Conservation (phyloP, 2,113 vertebrate genomes). For the Cyphomyrus discorhynchus region DNA sequence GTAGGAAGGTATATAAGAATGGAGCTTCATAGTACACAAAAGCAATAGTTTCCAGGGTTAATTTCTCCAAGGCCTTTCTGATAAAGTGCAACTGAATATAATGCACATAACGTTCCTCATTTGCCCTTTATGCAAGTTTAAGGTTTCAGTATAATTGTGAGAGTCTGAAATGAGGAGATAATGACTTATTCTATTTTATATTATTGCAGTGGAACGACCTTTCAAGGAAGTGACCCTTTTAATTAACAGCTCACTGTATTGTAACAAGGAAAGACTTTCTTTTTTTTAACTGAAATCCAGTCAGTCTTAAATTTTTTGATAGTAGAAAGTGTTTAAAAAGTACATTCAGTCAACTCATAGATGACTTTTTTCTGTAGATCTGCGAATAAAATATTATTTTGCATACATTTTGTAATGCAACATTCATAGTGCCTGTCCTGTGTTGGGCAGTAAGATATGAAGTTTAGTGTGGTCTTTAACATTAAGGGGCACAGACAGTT, state of each 20-base stretch:
- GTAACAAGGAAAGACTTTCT: not conserved
- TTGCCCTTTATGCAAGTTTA: not conserved
- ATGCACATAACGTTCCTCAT: not conserved
- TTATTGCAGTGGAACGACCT: not conserved
- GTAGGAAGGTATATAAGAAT: not conserved
- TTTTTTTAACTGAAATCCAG: not conserved
- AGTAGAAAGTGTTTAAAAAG: not conserved
- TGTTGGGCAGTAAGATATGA: not conserved
- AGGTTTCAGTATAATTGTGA: not conserved
- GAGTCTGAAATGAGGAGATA: not conserved
- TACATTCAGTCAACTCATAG: not conserved
- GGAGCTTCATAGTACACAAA: not conserved
- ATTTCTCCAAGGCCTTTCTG: not conserved
- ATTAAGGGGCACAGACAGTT: not conserved
- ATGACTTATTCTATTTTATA: not conserved
- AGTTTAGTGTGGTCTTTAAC: not conserved
- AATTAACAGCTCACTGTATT: not conserved
- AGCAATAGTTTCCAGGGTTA: not conserved
- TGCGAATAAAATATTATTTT: not conserved
- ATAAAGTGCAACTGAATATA: not conserved
- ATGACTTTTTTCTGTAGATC: not conserved
- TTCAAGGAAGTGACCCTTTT: not conserved
- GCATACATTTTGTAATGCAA: not conserved
- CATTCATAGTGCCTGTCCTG: not conserved
- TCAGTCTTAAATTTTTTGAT: not conserved